Percentiles rank a stretch among this genome's conserved stretches.
These are phyloP conservation scores for Pipistrellus nathusii DNA, from an alignment of 2,797 vertebrate genomes.

Conservation along the genomic window DNA sequence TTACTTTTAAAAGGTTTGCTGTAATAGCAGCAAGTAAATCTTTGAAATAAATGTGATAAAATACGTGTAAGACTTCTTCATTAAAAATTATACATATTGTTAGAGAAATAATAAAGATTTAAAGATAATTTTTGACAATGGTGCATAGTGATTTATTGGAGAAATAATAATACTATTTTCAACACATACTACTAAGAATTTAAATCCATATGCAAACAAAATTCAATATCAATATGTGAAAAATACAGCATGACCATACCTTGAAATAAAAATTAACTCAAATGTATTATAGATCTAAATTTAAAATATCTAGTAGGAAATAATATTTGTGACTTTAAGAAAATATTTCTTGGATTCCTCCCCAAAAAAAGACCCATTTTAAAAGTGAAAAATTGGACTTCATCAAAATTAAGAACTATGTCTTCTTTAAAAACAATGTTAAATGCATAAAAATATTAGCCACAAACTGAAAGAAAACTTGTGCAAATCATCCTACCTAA, in stretches of 20 bases:
- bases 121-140: not conserved
- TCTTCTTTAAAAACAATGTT: not conserved
- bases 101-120: not conserved
- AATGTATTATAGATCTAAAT: not conserved
- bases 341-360: not conserved
- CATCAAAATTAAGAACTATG: not conserved
- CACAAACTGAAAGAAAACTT: not conserved
- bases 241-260: not conserved
- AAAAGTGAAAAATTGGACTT: not conserved
- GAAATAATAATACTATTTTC: not conserved
- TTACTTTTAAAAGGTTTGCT: not conserved
- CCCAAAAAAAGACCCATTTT: not conserved
- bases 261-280: not conserved
- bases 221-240: not conserved
- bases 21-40: not conserved
- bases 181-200: not conserved
- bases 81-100: not conserved
- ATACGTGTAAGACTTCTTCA: not conserved
- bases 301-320: not conserved
- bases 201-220: not conserved
- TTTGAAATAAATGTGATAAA: not conserved
- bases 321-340: not conserved
- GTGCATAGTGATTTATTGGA: not conserved
- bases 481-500: not conserved
- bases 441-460: not conserved